Conservation (phyloP, 2,797 vertebrate species). For the Bradypodion ventrale region DNA sequence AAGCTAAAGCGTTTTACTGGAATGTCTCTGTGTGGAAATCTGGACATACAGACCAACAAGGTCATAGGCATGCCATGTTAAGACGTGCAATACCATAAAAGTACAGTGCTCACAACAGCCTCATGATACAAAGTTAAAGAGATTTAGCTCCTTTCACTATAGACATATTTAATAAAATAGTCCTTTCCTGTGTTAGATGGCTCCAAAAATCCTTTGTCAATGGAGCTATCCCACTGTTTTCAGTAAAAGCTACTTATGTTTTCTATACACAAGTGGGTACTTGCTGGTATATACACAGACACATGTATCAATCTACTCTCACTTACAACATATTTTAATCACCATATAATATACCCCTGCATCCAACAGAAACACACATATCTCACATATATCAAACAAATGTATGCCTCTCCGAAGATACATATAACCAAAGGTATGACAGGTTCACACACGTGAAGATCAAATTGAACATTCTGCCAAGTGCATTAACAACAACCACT, state of each 20-base stretch:
- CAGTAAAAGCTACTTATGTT: slow-evolving; percentile 4
- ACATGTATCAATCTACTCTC: neutral
- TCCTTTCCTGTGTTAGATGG: neutral
- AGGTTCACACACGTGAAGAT: neutral
- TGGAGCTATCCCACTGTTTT: neutral
- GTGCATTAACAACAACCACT: neutral
- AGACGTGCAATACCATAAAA: neutral
- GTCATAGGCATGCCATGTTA: neutral
- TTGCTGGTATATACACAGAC: neutral
- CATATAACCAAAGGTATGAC: neutral
- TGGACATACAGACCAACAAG: neutral
- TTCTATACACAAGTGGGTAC: neutral
- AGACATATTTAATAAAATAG: neutral
- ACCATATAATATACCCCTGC: neutral
- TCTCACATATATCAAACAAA: neutral
- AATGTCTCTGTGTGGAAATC: neutral
- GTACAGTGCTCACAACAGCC: neutral
- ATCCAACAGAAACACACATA: neutral
- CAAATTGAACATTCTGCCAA: neutral
- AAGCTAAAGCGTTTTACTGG: neutral
- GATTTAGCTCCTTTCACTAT: neutral
- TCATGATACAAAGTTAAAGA: neutral
- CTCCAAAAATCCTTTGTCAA: neutral
- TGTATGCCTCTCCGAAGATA: neutral
- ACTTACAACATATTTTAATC: neutral